Evolutionary conservation across 2,113 vertebrate genomes (phyloP), one percentile per base, ranked within the genome.

Genomic region (Caretta caretta): DNA sequence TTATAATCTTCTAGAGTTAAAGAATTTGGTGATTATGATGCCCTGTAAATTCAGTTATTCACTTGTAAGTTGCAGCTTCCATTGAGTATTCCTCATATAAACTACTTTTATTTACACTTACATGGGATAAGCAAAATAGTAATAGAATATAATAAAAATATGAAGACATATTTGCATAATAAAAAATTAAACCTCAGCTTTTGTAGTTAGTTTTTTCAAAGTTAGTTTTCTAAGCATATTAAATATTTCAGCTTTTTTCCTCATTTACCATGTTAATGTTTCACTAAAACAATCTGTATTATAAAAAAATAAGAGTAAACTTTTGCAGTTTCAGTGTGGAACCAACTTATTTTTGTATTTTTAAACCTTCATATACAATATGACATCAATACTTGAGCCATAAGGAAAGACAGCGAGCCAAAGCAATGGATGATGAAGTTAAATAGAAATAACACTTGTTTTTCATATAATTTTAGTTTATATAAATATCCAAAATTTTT

Each of bases 401-500:
- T 56, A 54, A 79, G 8, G 84, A 51, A 93, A 83, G 72, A 48
- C 5, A 81, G 20, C 10, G 50, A 5, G 24, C 81, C 31, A 69
- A 80, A 80, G 16, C 14, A 80, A 65, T 48, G 42, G 42, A 13
- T 78, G 24, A 27, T 25, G 75, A 48, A 8, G 3, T 14, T 89
- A 24, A 95, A 69, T 24, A 84, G 12, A 27, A 85, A 8, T 90
- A 8, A 72, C 16, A 69, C n/a, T 7, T 3, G 19, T 87, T 82
- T 87, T 84, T 13, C 5, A 9, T 79, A 48, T 62, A 51, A 57
- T 80, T 91, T 16, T 31, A 65, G 80, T 93, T 92, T 78, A 80
- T 88, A n/a, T 79, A 96, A 94, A 59, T 96, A 42, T 57, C 48
- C 94, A 93, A 90, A 51, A 81, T 90, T 97, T 97, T 96, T 96